Percentiles rank a stretch among this genome's conserved stretches.
These are phyloP conservation scores for Nesometra sesokonis DNA, from an alignment of 35 echinoderm and acorn worm species.

Conservation along the genomic window DNA sequence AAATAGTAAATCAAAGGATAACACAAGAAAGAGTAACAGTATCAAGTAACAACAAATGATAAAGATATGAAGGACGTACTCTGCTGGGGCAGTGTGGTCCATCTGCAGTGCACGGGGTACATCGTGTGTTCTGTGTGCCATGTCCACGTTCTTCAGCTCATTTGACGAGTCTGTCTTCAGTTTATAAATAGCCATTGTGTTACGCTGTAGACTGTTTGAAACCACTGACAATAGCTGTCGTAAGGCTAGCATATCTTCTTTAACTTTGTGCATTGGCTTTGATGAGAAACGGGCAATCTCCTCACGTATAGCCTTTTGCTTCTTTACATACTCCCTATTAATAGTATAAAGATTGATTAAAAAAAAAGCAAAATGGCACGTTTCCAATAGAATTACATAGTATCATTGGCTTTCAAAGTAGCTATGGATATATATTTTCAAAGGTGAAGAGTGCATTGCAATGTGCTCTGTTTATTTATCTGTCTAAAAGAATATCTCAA, in stretches of 20 bases:
- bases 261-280: constrained; percentile 61
- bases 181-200: constrained; percentile 67
- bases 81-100: constrained; percentile 66
- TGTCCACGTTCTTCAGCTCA: constrained; percentile 84
- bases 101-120: constrained; percentile 72
- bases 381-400: not conserved
- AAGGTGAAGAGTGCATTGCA: no score
- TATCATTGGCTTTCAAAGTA: not conserved
- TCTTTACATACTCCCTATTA: constrained; percentile 77
- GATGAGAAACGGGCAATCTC: constrained; percentile 73
- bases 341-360: not conserved
- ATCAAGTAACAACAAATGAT: no score
- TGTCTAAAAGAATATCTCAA: no score
- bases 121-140: constrained; percentile 77
- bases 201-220: constrained; percentile 57
- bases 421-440: not conserved
- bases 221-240: constrained; percentile 69
- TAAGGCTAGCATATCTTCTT: constrained; percentile 69
- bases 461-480: no score
- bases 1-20: no score
- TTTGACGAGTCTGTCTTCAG: constrained; percentile 72
- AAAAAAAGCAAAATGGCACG: no score
- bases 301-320: constrained; percentile 76
- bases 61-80: constrained; percentile 40
- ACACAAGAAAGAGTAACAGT: no score